These are phyloP conservation scores for Nymphalis urticae DNA, from an alignment of 2,888 invertebrate species.

Conservation along the genomic window DNA sequence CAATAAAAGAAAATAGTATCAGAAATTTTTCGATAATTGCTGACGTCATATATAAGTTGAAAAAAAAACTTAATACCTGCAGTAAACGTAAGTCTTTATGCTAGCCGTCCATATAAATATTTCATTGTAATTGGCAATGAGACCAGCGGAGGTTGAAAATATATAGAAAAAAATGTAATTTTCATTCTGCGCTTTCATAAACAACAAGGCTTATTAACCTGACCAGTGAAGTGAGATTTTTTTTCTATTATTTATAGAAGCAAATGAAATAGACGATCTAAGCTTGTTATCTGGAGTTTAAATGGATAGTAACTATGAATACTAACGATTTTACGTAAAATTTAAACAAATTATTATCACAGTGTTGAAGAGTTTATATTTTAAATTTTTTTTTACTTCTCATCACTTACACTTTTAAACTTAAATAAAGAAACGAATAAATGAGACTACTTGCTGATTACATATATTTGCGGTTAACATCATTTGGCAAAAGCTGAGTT, in stretches of 20 bases:
- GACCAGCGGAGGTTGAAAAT: not conserved
- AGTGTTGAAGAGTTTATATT: no score
- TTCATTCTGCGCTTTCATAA: slow-evolving; percentile 10
- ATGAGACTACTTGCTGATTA: no score
- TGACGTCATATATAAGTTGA: not conserved
- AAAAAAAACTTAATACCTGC: not conserved
- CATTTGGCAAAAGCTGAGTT: no score
- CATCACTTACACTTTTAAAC: no score
- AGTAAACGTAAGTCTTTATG: not conserved
- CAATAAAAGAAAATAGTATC: no score
- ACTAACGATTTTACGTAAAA: no score
- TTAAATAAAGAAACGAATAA: no score
- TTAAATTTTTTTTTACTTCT: no score
- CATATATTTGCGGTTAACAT: no score
- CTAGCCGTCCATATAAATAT: not conserved
- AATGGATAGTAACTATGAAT: no score
- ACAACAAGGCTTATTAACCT: slow-evolving; percentile 15
- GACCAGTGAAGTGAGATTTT: slow-evolving; percentile 8
- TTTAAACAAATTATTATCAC: no score
- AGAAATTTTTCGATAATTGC: not conserved
- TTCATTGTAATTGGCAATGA: slow-evolving; percentile 1
- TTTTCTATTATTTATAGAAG: slow-evolving; percentile 2
- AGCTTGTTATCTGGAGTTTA: no score
- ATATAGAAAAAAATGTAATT: not conserved
- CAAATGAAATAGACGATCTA: not conserved